These are phyloP conservation scores for Halictus quadricinctus DNA, from an alignment of 2,888 invertebrate species.

Conservation along the genomic window DNA sequence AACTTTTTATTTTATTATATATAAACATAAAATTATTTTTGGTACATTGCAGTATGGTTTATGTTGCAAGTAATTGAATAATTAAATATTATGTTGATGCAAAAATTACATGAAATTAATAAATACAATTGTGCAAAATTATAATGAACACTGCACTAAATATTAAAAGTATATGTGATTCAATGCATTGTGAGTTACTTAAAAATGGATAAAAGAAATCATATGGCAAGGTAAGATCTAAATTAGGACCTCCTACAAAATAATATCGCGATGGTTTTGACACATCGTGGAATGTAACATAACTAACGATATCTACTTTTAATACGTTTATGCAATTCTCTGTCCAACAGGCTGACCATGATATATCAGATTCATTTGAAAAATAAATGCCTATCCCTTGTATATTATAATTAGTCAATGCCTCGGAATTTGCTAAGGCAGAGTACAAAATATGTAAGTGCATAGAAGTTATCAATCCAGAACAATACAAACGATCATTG, in stretches of 20 bases:
- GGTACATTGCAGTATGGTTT: neutral
- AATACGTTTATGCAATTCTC: slow-evolving; percentile 72
- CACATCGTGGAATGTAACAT: slow-evolving; percentile 82
- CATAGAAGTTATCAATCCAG: slow-evolving; percentile 77
- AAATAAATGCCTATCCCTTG: slow-evolving; percentile 74
- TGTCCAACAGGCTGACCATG: slow-evolving; percentile 74
- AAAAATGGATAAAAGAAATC: slow-evolving; percentile 90
- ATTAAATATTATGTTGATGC: neutral
- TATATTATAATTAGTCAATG: slow-evolving; percentile 74
- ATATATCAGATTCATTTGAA: slow-evolving; percentile 71
- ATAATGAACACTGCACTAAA: slow-evolving; percentile 7
- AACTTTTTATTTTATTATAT: slow-evolving; percentile 19
- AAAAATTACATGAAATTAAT: slow-evolving; percentile 28
- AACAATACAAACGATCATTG: slow-evolving; percentile 74
- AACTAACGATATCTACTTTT: slow-evolving; percentile 70
- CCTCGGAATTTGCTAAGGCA: slow-evolving; percentile 72
- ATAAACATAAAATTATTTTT: slow-evolving; percentile 28
- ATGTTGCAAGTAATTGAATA: neutral
- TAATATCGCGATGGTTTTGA: slow-evolving; percentile 83
- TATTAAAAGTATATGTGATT: slow-evolving; percentile 42
- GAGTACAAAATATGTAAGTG: slow-evolving; percentile 77
- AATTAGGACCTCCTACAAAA: slow-evolving; percentile 86
- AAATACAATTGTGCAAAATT: slow-evolving; percentile 25
- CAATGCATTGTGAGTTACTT: slow-evolving; percentile 51
- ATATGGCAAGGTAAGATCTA: slow-evolving; percentile 87